Conservation (phyloP, 2,888 invertebrate genomes). For the Calameuta pallipes region DNA sequence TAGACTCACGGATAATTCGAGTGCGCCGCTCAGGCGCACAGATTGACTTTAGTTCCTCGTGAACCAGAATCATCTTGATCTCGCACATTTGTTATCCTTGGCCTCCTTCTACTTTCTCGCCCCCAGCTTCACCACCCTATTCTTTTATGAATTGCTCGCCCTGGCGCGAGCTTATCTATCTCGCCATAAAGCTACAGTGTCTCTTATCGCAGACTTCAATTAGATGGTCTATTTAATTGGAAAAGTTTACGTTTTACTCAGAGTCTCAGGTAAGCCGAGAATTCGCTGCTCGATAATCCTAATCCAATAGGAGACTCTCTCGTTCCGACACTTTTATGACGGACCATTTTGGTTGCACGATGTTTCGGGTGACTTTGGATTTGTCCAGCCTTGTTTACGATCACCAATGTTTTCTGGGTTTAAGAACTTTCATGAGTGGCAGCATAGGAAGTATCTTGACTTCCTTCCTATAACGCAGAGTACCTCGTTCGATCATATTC, state of each 20-base stretch:
- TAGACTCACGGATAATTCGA: not conserved
- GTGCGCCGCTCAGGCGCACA: not conserved
- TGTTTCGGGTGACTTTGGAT: not conserved
- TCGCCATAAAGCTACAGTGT: constrained; percentile 9
- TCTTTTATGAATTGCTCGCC: not conserved
- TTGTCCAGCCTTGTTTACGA: not conserved
- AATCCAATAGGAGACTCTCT: constrained; percentile 7
- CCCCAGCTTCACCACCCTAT: not conserved
- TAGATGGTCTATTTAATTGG: constrained; percentile 16
- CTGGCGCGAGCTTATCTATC: not conserved
- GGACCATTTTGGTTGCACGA: not conserved
- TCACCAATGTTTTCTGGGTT: not conserved
- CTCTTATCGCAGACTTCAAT: constrained; percentile 16
- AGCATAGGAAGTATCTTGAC: not conserved
- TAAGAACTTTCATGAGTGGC: not conserved
- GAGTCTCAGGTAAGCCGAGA: not conserved
- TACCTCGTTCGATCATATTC: not conserved
- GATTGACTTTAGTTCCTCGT: not conserved
- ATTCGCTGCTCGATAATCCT: constrained; percentile 8
- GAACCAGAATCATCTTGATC: not conserved
- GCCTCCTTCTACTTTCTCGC: not conserved
- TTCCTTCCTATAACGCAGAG: not conserved
- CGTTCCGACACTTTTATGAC: not conserved
- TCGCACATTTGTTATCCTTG: not conserved
- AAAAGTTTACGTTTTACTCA: constrained; percentile 13